Percentiles rank a stretch among this genome's conserved stretches.
These are phyloP conservation scores for Nothoprocta perdicaria DNA, from an alignment of 2,113 vertebrate species.

Conservation along the genomic window DNA sequence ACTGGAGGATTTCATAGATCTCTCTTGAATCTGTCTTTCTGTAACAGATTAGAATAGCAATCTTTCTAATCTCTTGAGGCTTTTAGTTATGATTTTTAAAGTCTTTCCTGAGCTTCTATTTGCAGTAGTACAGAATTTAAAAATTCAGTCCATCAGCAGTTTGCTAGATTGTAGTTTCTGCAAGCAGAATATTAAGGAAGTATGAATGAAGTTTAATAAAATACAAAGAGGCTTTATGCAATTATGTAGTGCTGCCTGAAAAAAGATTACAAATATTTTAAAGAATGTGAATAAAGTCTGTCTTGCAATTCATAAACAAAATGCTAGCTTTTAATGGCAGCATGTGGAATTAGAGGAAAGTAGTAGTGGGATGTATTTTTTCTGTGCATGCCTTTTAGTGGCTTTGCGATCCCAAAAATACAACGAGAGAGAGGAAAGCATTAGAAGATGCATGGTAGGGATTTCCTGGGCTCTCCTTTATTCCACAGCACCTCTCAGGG, in stretches of 20 bases:
- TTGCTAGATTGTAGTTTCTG: neutral
- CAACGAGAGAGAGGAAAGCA: neutral
- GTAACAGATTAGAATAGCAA: neutral
- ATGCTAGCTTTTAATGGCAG: neutral
- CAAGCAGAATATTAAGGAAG: constrained; percentile 20
- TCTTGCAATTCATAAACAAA: neutral
- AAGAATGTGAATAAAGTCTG: neutral
- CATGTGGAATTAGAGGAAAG: neutral
- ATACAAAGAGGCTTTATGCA: neutral
- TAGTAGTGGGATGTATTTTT: neutral
- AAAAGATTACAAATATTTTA: neutral
- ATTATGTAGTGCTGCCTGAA: neutral
- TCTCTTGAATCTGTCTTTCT: neutral
- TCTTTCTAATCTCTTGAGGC: neutral
- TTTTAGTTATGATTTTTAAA: neutral
- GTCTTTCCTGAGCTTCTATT: neutral
- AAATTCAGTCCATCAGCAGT: constrained; percentile 23
- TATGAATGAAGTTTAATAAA: neutral
- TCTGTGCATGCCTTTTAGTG: neutral
- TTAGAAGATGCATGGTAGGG: neutral
- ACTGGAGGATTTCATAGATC: neutral
- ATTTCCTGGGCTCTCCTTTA: neutral
- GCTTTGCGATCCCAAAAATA: neutral
- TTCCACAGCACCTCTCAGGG: neutral
- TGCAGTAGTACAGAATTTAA: neutral